Conservation (phyloP, 2,113 vertebrate species). For the Rhabdornis inornatus region DNA sequence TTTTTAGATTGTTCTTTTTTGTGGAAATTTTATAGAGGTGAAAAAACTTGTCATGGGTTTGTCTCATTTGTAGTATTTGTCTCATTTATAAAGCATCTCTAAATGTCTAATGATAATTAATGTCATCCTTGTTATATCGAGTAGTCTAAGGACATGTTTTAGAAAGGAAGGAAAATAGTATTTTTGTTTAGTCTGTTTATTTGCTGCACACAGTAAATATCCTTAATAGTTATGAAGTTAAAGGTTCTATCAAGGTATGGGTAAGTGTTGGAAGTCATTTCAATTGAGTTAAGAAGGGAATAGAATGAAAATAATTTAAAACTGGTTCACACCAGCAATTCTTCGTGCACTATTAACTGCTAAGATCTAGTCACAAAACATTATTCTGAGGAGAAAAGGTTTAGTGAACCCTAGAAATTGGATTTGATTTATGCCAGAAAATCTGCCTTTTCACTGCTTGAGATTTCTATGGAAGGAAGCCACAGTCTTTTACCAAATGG, state of each 20-base stretch:
- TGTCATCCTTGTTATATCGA: background rate
- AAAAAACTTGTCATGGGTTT: background rate
- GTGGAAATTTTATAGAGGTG: background rate
- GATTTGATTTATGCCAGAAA: slow-evolving; percentile 86
- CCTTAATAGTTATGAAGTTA: background rate
- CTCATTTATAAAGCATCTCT: background rate
- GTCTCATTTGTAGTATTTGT: background rate
- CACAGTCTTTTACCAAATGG: slow-evolving; percentile 78
- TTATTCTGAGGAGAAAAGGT: slow-evolving; percentile 82
- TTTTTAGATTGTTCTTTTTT: background rate
- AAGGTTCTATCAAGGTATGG: slow-evolving; percentile 44
- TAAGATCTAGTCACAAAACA: slow-evolving; percentile 80
- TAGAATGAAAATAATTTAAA: slow-evolving; percentile 70
- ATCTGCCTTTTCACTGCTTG: slow-evolving; percentile 84
- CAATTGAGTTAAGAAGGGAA: slow-evolving; percentile 51
- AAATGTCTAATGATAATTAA: background rate
- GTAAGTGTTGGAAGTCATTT: slow-evolving; percentile 53
- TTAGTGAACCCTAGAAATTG: slow-evolving; percentile 90
- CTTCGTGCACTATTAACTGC: slow-evolving; percentile 77
- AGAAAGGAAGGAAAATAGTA: background rate
- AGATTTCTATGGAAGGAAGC: slow-evolving; percentile 83
- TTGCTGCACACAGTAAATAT: background rate
- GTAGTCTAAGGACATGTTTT: background rate
- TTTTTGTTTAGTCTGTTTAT: background rate
- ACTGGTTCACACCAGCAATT: slow-evolving; percentile 80